Base-by-base conservation (phyloP, 2,888 invertebrate species). In the Asteroscopus sphinx region DNA sequence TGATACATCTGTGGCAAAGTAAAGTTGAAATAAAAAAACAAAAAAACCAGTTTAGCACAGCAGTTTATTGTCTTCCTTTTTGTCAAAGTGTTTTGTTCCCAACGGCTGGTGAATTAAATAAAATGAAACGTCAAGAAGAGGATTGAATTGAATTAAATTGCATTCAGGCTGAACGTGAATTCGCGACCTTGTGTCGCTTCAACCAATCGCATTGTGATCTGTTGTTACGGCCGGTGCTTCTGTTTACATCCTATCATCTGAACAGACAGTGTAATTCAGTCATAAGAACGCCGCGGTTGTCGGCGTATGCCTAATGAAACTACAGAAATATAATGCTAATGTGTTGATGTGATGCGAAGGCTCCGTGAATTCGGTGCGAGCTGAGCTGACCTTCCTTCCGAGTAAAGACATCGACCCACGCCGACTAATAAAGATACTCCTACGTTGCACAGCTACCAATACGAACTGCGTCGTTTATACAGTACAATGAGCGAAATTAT, bases 371-470 rank as follows among this genome's bases (percentile, higher is more conserved):
- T 83, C 73, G 63, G 69, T 80, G 79, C 76, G 73, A 83, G 84
- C 72, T 78, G 77, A 83, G 75, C 78, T 91, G 92, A 91, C 92
- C 93, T 92, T 91, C 87, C 68, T 73, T 88, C 82, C 80, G 73
- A 82, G 82, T 83, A 80, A 85, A 88, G 85, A 83, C 86, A 83
- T 85, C 92, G 82, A 81, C 93, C 93, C 89, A 94, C 93, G 92
- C 92, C 70, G 81, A 68, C 72, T 85, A 89, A 85, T 93, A 90
- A 89, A 89, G 64, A 76, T 77, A 89, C 91, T 88, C 93, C 93
- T 94, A 94, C 93, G 88, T 91, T 80, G 67, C 74, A 67, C 74
- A 79, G 73, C 74, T 49, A 65, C 52, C 54, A 64, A 67, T 81
- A 73, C 77, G 48, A 82, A 84, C 78, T 86, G 78, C 86, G 86